Evolutionary conservation across 2,797 vertebrate species (phyloP), one percentile per base, ranked within the genome.

Genomic region (Paratrypauchen microcephalus): DNA sequence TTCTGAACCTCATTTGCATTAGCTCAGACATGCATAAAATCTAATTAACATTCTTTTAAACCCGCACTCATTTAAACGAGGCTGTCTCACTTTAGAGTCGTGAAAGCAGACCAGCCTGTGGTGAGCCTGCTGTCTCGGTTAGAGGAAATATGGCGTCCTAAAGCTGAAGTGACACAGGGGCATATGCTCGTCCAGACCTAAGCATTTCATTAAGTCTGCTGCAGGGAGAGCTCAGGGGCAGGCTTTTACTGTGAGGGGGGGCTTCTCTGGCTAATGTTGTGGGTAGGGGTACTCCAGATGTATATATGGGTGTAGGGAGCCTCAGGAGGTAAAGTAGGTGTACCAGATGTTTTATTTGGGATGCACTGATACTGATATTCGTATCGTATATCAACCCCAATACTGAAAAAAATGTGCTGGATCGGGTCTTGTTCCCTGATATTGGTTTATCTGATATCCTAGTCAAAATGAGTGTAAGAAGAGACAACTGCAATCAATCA

Each of bases 141-240:
- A 55, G 24, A 55, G 60, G 75, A 84, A 81, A 82, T 70, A 90
- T 86, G 74, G 74, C 73, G 67, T 87, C 55, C 66, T 62, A 86
- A 86, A 92, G 72, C 79, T 74, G 50, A 76, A 78, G 57, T 80
- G 89, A 86, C 80, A 84, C 63, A 9, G 23, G 9, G 65, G 55
- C 77, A 78, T 80, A 73, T 78, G 68, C 64, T 30, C 56, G 58
- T 74, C 79, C 77, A 73, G 65, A 36, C 72, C 24, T 62, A 56
- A 71, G 76, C 75, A 70, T 81, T 71, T 88, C 69, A 89, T 91
- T 82, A 81, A 73, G 72, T 76, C 71, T 82, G 72, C 86, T 86
- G 77, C 71, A 71, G 63, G 57, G 55, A 68, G 52, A 69, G 71
- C 65, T 47, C 60, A 79, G 66, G 67, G 82, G 74, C 79, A 70